Evolutionary conservation across 2,113 vertebrate genomes (phyloP).

Genomic region (Bos taurus): DNA sequence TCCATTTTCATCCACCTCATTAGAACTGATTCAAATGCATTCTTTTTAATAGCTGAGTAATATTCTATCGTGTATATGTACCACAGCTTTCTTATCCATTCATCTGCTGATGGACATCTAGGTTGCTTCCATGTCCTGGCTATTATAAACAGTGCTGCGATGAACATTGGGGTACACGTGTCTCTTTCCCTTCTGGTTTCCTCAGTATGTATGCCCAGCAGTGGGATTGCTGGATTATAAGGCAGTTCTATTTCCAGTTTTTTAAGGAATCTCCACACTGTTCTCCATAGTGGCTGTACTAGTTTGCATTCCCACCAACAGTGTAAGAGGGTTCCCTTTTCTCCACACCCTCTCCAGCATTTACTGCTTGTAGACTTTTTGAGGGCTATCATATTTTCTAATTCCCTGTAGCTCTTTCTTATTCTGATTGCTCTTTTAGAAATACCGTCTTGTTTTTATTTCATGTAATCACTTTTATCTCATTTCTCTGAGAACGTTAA

Average conservation of each 20-base stretch:
- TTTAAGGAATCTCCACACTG: not conserved
- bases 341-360: not conserved
- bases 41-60: not conserved
- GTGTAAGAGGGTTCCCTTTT: not conserved
- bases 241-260: not conserved
- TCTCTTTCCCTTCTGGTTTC: not conserved
- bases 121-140: not conserved
- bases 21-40: not conserved
- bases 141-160: not conserved
- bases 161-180: not conserved
- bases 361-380: not conserved
- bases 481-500: not conserved
- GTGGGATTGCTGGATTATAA: not conserved
- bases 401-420: not conserved
- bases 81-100: not conserved
- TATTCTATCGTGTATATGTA: not conserved
- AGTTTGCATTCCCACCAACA: not conserved
- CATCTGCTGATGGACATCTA: not conserved
- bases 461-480: not conserved
- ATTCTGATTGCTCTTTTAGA: not conserved
- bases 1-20: not conserved
- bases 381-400: not conserved
- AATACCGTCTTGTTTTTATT: not conserved
- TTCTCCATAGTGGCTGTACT: not conserved
- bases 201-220: not conserved